Evolutionary conservation across 2,113 vertebrate genomes (phyloP).

Genomic region (Felis catus): DNA sequence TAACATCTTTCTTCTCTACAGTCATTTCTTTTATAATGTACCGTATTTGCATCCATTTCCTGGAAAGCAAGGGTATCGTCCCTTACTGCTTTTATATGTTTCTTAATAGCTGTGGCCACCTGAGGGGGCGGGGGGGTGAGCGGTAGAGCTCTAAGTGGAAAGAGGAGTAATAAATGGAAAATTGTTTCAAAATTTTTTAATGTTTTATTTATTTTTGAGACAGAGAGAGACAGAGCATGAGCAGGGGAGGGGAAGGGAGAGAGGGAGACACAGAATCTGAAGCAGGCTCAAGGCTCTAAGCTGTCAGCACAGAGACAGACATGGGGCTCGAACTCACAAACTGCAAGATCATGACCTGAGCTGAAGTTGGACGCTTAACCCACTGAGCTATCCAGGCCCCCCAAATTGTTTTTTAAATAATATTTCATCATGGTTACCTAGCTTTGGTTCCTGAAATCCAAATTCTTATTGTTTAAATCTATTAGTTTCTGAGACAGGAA

Average conservation of each 20-base stretch:
- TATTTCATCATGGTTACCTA: not conserved
- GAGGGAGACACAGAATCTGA: too few species aligned
- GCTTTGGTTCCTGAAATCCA: not conserved
- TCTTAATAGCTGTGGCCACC: not conserved
- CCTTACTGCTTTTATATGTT: not conserved
- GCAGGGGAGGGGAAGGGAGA: too few species aligned
- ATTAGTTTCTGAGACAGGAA: not conserved
- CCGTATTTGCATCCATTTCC: slow-evolving; percentile 36
- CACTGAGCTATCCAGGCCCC: too few species aligned
- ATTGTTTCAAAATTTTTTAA: not conserved
- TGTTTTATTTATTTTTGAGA: too few species aligned
- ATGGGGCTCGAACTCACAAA: too few species aligned
- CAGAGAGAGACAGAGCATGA: too few species aligned
- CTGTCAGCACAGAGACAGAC: too few species aligned
- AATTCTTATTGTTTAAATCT: not conserved
- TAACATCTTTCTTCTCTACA: not conserved
- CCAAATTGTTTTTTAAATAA: not conserved
- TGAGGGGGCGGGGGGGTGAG: accelerated
- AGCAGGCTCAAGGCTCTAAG: too few species aligned
- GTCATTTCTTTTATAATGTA: not conserved
- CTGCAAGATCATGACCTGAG: too few species aligned
- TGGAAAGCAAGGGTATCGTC: not conserved
- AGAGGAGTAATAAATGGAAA: not conserved
- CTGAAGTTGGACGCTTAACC: too few species aligned
- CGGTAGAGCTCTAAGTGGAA: not conserved